Evolutionary conservation across 2,113 vertebrate genomes (phyloP).

Genomic region (Lathamus discolor): DNA sequence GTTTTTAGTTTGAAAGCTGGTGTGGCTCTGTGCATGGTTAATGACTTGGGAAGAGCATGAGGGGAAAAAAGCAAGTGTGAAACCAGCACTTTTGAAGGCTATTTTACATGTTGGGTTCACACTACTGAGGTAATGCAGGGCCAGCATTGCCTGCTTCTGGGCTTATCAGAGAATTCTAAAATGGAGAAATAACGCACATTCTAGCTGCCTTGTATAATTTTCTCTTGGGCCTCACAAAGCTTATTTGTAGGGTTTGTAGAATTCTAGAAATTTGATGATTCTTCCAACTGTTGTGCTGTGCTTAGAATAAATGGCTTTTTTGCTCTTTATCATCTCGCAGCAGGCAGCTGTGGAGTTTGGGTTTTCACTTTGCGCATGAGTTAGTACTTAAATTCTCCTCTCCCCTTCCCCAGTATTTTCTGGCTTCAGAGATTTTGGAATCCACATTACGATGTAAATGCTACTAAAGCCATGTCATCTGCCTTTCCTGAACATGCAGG

Average conservation of each 20-base stretch:
- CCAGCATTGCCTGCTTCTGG: not conserved
- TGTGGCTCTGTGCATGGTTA: not conserved
- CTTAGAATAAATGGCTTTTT: not conserved
- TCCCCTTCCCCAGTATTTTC: not conserved
- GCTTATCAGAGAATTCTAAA: not conserved
- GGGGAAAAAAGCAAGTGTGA: not conserved
- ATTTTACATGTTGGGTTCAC: not conserved
- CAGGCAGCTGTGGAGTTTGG: not conserved
- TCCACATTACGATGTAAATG: not conserved
- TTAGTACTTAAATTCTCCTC: not conserved
- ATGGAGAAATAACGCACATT: not conserved
- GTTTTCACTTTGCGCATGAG: not conserved
- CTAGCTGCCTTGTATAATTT: not conserved
- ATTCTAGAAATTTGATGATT: not conserved
- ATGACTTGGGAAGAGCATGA: not conserved
- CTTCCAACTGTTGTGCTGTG: not conserved
- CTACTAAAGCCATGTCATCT: not conserved
- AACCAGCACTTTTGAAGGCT: not conserved
- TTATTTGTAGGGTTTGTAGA: not conserved
- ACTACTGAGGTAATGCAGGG: not conserved
- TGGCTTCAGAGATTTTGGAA: not conserved
- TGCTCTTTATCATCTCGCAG: not conserved
- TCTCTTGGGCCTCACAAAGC: not conserved
- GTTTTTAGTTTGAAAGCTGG: not conserved
- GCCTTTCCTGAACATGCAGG: not conserved